phyloP scores from a whole-genome alignment of 2,113 vertebrate species.

The Apteryx owenii region DNA sequence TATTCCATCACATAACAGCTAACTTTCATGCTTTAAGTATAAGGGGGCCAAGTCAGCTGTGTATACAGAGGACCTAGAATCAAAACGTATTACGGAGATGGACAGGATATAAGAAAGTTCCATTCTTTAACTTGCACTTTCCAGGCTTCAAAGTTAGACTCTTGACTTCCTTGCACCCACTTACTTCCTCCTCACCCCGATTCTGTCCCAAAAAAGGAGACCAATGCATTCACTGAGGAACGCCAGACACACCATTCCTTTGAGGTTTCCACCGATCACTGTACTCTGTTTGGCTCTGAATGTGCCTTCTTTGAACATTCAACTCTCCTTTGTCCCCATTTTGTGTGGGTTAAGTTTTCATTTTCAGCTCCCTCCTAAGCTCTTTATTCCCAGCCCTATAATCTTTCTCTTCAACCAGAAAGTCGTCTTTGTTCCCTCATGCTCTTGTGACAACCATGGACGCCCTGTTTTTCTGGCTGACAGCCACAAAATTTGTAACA shows the following conservation, averaged over 20 bases:
- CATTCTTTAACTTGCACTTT: neutral
- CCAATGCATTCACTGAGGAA: neutral
- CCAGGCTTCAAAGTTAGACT: neutral
- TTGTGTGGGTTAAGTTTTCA: constrained; percentile 12
- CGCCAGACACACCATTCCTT: neutral
- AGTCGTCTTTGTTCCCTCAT: neutral
- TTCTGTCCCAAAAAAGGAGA: neutral
- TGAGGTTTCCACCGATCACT: neutral
- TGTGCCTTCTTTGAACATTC: neutral
- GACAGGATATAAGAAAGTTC: neutral
- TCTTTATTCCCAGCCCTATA: neutral
- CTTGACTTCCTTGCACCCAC: neutral
- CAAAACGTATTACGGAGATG: neutral
- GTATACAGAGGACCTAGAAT: neutral
- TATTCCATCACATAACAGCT: neutral
- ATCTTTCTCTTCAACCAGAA: neutral
- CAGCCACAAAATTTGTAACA: neutral
- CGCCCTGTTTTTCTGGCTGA: constrained; percentile 8
- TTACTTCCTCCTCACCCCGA: neutral
- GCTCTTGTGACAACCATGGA: neutral
- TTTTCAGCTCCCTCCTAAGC: constrained; percentile 8
- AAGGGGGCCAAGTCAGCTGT: neutral
- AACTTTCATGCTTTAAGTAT: neutral
- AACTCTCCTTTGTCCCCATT: neutral
- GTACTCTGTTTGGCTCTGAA: neutral